Conservation (phyloP, 2,113 vertebrate genomes). For the Callaeas wilsoni region DNA sequence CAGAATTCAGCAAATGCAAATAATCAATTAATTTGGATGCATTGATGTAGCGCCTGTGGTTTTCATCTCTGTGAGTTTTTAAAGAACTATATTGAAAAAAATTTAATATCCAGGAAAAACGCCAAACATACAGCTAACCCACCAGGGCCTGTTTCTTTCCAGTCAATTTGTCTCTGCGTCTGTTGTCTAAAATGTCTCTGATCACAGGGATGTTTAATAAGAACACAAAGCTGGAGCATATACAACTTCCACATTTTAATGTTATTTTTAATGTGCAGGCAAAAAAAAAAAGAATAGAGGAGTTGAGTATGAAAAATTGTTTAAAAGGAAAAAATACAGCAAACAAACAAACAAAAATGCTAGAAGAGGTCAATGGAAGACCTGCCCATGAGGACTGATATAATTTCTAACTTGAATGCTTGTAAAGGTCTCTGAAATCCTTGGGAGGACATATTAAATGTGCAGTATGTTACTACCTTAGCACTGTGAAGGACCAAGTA, state of each 20-base stretch:
- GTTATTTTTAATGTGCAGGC: not conserved
- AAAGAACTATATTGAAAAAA: not conserved
- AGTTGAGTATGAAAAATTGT: not conserved
- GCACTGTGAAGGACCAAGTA: not conserved
- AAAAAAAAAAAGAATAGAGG: rapidly evolving
- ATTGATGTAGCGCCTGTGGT: not conserved
- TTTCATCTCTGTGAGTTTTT: not conserved
- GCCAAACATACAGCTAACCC: not conserved
- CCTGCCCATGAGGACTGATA: not conserved
- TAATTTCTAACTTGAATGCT: not conserved
- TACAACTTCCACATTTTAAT: not conserved
- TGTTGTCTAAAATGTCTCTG: not conserved
- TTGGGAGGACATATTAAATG: not conserved
- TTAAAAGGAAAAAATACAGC: not conserved
- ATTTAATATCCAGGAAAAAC: not conserved
- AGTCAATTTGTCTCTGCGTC: not conserved
- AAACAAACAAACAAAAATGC: not conserved
- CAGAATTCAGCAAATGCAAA: not conserved
- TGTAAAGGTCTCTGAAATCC: not conserved
- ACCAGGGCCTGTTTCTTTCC: not conserved
- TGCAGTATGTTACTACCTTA: not conserved
- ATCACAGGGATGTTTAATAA: not conserved
- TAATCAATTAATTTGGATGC: not conserved
- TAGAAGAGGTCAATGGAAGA: not conserved
- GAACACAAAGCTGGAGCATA: not conserved